Base-by-base conservation (phyloP, 2,888 invertebrate species). In the Drosophila lacicola region DNA sequence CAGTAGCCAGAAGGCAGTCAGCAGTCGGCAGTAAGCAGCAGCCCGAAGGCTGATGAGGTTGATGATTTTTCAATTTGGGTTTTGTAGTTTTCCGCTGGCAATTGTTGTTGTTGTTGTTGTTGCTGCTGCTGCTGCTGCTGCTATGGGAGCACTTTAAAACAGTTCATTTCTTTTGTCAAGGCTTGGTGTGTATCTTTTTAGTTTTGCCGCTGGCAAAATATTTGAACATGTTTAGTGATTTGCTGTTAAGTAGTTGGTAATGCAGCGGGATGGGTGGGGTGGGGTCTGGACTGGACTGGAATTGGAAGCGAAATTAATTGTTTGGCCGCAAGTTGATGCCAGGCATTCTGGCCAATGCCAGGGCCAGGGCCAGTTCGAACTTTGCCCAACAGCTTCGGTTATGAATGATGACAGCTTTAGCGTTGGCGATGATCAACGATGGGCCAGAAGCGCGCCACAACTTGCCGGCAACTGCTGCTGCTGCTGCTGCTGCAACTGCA, bases 161-260 rank as follows among this genome's bases (percentile, higher is more conserved):
- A 89, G 89, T 87, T 89, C 89, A 87, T 77, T 89, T 85, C 88
- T 82, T 89, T 89, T 85, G 88, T 86, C 88, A 86, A 88, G 85
- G 81, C 84, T 71, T 42, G 66, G 74, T 50, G 71, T 63, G 58
- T 39, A 46, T 51, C 61, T 74, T 81, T 85, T 69, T 73, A 77
- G 65, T 80, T 86, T 83, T 78, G 88, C 85, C 85, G 85, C 88
- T 78, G 87, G 75, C 71, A 81, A 88, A 88, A 90, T 89, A 89
- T 89, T 88, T 86, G 79, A 83, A 74, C 71, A 82, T 82, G 86
- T 88, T 89, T 88, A 89, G 88, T 86, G 82, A 90, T 90, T 90
- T 84, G 83, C 90, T 90, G 87, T 90, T 88, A 88, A 88, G 90
- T 88, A 82, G 90, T 78, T 70, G 77, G 85, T 85, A 85, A 87